These are phyloP conservation scores for Sebastes elongatus DNA, from an alignment of 2,797 vertebrate species.

Conservation along the genomic window DNA sequence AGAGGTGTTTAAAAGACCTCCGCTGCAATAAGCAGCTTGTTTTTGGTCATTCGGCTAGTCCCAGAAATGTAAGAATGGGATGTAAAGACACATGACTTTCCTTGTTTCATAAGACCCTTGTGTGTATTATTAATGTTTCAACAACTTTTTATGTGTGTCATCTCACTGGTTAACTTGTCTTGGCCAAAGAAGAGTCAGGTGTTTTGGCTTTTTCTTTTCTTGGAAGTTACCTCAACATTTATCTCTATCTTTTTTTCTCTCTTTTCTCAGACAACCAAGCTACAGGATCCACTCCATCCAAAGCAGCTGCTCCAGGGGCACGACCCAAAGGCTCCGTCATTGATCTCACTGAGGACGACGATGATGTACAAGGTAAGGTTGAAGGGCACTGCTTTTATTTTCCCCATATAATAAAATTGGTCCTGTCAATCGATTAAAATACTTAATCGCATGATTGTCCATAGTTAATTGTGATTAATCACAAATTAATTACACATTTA, in stretches of 20 bases:
- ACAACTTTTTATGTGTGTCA: neutral
- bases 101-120: neutral
- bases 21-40: neutral
- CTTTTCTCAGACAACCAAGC: conserved; percentile 88
- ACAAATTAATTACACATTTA: too few relatives aligned
- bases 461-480: too few relatives aligned
- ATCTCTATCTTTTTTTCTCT: neutral
- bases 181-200: neutral
- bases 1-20: neutral
- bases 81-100: neutral
- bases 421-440: too few relatives aligned
- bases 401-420: neutral
- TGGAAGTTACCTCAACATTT: neutral
- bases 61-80: neutral
- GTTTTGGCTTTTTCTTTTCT: neutral
- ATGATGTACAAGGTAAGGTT: conserved; percentile 87
- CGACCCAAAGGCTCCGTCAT: conserved; percentile 92
- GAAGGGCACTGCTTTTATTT: too few relatives aligned
- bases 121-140: neutral
- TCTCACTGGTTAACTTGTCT: neutral
- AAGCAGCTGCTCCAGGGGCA: conserved; percentile 77
- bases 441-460: too few relatives aligned
- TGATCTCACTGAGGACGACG: conserved; percentile 97
- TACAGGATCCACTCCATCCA: conserved; percentile 77
- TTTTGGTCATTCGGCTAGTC: neutral